Evolutionary conservation across 2,888 invertebrate species (phyloP).

Genomic region (Platycheirus albimanus): DNA sequence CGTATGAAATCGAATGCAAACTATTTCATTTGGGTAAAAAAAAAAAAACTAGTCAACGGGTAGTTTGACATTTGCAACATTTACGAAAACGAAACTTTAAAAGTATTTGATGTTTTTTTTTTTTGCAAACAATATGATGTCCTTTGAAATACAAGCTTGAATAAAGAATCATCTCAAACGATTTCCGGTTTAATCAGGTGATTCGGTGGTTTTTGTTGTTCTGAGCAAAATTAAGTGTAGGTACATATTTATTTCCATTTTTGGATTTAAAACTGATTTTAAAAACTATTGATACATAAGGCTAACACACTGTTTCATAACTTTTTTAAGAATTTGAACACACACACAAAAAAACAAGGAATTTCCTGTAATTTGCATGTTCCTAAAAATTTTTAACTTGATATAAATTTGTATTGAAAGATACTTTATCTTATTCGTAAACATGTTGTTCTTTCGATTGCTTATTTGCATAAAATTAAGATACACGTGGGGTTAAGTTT

Average conservation of each 20-base stretch:
- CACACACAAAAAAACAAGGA: slow-evolving; percentile 1
- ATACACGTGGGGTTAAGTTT: slow-evolving; percentile 44
- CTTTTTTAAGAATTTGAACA: not conserved
- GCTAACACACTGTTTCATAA: no score
- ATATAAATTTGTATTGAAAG: slow-evolving; percentile 1
- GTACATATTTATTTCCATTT: no score
- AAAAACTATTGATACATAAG: no score
- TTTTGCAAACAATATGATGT: no score
- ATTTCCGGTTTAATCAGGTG: slow-evolving; percentile 57
- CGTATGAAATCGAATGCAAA: no score
- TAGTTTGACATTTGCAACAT: no score
- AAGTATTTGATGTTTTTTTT: no score
- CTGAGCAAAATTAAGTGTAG: not conserved
- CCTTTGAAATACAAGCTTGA: not conserved
- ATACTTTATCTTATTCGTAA: slow-evolving; percentile 16
- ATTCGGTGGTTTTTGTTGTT: not conserved
- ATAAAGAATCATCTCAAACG: not conserved
- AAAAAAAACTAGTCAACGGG: no score
- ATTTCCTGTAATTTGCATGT: slow-evolving; percentile 12
- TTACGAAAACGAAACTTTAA: no score
- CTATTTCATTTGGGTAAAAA: no score
- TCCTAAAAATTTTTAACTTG: not conserved
- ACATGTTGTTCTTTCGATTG: slow-evolving; percentile 9
- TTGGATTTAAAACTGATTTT: no score
- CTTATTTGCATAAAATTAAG: slow-evolving; percentile 40